Evolutionary conservation across 2,797 vertebrate species (phyloP), one percentile per base, ranked within the genome.

Genomic region (Onychomys torridus): DNA sequence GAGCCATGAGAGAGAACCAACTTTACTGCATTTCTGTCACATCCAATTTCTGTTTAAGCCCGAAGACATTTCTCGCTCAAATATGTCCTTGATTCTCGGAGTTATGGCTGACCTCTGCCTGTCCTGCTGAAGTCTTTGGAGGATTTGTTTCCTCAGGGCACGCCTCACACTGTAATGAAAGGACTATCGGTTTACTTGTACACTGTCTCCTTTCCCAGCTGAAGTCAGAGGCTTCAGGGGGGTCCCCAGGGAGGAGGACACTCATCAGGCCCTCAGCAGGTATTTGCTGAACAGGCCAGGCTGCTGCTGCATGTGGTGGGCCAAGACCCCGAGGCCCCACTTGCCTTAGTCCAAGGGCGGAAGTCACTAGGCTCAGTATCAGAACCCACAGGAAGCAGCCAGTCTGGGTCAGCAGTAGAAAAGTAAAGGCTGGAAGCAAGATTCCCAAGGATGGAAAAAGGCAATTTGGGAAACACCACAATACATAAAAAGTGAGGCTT

Each of bases 391-490:
- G 34, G 12, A 59, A 81, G 57, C 27, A 49, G 83, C 2, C 0
- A 29, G 79, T 40, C 77, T 61, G 89, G n/a, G 29, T 46, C 23
- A 86, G 57, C 23, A 9, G n/a, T 40, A 71, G 67, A 55, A 91
- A 46, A 69, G 65, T 6, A 21, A 52, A 82, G 77, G 71, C 77
- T 69, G 4, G 2, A 34, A 71, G 86, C 82, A 52, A 83, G 89
- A 67, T 59, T 52, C 94, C 10, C 0, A 82, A 88, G 29, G 21
- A 52, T 0, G 34, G n/a, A 55, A 87, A 87, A 87, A 73, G 89
- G 91, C 29, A 37, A 43, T 82, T 85, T 52, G 91, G 94, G 87
- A 90, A 89, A 95, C 0, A 82, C 91, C 49, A 3, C 11, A 40
- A 71, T 61, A 89, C 69, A 67, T 59, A 34, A 63, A 76, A 88